A percentile compares a stretch with the other conserved stretches of the same genome.
These are phyloP conservation scores for Acrobasis suavella DNA, from an alignment of 2,888 invertebrate species.

Conservation along the genomic window DNA sequence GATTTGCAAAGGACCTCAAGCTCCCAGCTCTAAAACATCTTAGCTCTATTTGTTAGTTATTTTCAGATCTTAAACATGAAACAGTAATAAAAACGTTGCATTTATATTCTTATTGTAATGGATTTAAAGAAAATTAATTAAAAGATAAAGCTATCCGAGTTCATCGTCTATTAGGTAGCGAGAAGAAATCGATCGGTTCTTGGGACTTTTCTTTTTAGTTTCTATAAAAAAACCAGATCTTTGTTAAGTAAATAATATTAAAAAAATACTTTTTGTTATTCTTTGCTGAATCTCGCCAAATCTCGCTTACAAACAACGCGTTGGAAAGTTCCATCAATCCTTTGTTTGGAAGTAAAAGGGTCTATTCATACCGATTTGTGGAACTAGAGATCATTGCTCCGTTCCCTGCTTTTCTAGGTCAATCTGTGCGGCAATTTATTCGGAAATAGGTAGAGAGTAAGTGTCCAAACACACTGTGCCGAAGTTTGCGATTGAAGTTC, in stretches of 20 bases:
- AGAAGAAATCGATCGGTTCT: too few relatives aligned
- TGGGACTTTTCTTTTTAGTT: too few relatives aligned
- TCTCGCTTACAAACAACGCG: background rate
- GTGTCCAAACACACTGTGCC: slow-evolving; percentile 9
- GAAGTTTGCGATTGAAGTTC: too few relatives aligned
- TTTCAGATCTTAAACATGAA: too few relatives aligned
- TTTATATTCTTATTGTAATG: too few relatives aligned
- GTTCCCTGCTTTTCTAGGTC: slow-evolving; percentile 61
- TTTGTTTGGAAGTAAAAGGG: slow-evolving; percentile 8
- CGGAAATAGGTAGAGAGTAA: slow-evolving; percentile 62
- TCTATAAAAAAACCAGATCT: background rate
- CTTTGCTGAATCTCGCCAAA: background rate
- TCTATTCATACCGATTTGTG: slow-evolving; percentile 29
- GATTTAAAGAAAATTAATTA: too few relatives aligned
- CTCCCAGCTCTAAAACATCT: too few relatives aligned
- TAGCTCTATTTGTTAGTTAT: too few relatives aligned
- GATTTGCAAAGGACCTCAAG: too few relatives aligned
- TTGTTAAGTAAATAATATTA: background rate
- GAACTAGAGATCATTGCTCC: slow-evolving; percentile 50
- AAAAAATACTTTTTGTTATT: background rate
- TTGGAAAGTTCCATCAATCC: slow-evolving; percentile 15
- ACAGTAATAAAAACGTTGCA: too few relatives aligned
- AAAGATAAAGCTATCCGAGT: too few relatives aligned
- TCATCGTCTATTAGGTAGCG: too few relatives aligned
- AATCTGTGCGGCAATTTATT: slow-evolving; percentile 70